phyloP scores from a whole-genome alignment of 2,797 vertebrate genomes.

The Enteromius mattozi region DNA sequence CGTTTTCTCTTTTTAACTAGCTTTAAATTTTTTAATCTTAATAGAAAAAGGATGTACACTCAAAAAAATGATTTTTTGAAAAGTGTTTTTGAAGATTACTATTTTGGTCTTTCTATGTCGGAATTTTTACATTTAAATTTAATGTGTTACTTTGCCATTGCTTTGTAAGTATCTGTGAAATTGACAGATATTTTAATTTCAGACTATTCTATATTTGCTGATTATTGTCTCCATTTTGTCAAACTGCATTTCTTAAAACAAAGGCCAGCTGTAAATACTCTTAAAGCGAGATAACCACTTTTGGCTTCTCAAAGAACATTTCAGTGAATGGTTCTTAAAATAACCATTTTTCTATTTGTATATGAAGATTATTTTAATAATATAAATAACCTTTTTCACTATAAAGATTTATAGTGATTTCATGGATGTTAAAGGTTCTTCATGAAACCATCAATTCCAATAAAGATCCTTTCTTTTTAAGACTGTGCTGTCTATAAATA shows the following conservation, averaged over 20 bases:
- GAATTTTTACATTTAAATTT: background rate
- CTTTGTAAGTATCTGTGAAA: background rate
- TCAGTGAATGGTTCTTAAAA: background rate
- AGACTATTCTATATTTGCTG: too few species aligned
- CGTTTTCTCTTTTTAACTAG: background rate
- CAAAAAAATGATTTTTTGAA: background rate
- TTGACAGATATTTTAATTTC: background rate
- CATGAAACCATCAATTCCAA: background rate
- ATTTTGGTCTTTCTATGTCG: background rate
- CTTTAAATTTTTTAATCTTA: background rate
- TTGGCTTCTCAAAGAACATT: background rate
- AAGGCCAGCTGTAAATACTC: background rate
- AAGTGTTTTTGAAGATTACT: background rate
- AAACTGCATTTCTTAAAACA: background rate
- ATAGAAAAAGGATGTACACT: background rate
- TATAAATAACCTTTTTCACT: background rate
- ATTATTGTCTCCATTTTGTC: background rate
- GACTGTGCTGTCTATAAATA: background rate
- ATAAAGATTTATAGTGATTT: background rate
- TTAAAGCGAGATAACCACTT: background rate
- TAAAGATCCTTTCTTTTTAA: background rate
- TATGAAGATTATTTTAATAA: background rate
- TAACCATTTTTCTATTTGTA: background rate
- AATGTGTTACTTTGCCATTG: background rate
- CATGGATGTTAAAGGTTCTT: background rate